Percentiles rank a stretch among this genome's conserved stretches.
Evolutionary conservation across 1,140 invertebrate genomes (phyloP).

Genomic region (Drosophila bipectinata): DNA sequence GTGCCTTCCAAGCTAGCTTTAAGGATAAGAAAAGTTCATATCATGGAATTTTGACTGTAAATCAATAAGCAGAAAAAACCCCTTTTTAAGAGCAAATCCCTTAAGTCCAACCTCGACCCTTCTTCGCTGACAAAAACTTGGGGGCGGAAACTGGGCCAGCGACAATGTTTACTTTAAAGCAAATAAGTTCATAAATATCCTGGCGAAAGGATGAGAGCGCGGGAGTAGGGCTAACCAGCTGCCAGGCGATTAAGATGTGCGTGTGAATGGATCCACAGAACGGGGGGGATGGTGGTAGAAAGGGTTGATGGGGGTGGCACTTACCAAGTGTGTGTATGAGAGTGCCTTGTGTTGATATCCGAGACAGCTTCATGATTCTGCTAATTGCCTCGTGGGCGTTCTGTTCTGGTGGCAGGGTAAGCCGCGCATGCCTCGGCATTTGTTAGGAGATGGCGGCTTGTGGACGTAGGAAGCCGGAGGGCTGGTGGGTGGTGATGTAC

Average conservation of each 20-base stretch:
- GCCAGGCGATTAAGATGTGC: slow-evolving; percentile 58
- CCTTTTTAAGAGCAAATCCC: slow-evolving; percentile 65
- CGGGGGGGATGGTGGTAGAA: neutral
- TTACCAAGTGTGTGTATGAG: slow-evolving; percentile 20
- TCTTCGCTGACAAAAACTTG: neutral
- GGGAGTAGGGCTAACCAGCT: slow-evolving; percentile 16
- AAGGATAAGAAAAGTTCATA: neutral
- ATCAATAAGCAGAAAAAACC: slow-evolving; percentile 63
- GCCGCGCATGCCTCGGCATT: slow-evolving; percentile 68
- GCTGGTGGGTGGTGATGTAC: neutral
- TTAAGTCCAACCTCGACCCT: slow-evolving; percentile 40
- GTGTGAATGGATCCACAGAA: slow-evolving; percentile 26
- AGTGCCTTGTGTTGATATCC: slow-evolving; percentile 50
- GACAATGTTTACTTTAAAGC: slow-evolving; percentile 75
- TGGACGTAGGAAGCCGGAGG: too few species aligned
- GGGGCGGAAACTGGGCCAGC: slow-evolving; percentile 18
- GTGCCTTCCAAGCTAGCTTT: too few species aligned
- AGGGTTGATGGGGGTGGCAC: slow-evolving; percentile 10
- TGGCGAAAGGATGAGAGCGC: neutral
- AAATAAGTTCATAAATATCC: slow-evolving; percentile 81
- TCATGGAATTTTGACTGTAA: slow-evolving; percentile 32
- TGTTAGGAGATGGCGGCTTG: slow-evolving; percentile 6
- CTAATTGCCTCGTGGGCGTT: slow-evolving; percentile 62
- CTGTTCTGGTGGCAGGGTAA: slow-evolving; percentile 27
- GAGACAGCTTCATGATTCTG: slow-evolving; percentile 67